Conservation (phyloP, 1,140 invertebrate species). For the Pseudomyrmex dendroicus region DNA sequence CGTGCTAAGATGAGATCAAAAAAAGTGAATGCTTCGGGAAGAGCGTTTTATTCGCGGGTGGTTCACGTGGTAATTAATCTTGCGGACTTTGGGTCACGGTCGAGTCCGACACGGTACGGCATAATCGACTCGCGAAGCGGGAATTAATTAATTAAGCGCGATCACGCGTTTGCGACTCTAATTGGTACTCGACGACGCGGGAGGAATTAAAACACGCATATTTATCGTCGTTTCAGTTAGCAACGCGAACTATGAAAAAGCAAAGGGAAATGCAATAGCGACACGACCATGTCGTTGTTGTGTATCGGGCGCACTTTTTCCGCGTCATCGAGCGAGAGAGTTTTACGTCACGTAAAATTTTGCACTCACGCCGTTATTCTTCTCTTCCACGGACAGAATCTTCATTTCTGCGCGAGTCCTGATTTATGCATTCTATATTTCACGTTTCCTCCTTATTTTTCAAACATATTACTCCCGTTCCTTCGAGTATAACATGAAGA, state of each 20-base stretch:
- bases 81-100: conserved; percentile 13
- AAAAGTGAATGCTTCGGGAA: neutral
- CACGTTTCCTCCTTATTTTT: conserved; percentile 14
- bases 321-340: neutral
- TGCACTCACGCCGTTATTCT: conserved; percentile 15
- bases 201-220: neutral
- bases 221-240: neutral
- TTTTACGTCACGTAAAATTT: conserved; percentile 48
- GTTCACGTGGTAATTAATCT: conserved; percentile 17
- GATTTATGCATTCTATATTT: conserved; percentile 47
- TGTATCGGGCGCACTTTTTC: conserved; percentile 41
- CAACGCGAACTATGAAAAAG: conserved; percentile 17
- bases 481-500: conserved; percentile 55
- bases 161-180: conserved; percentile 12
- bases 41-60: neutral
- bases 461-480: conserved; percentile 52
- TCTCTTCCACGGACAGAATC: conserved; percentile 47
- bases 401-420: conserved; percentile 55
- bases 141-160: conserved; percentile 54
- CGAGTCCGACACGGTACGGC: neutral
- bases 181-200: conserved; percentile 7
- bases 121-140: conserved; percentile 27
- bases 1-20: neutral
- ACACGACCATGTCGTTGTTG: neutral
- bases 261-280: conserved; percentile 3